Evolutionary conservation across 2,797 vertebrate genomes (phyloP).

Genomic region (Labeo calbasu): DNA sequence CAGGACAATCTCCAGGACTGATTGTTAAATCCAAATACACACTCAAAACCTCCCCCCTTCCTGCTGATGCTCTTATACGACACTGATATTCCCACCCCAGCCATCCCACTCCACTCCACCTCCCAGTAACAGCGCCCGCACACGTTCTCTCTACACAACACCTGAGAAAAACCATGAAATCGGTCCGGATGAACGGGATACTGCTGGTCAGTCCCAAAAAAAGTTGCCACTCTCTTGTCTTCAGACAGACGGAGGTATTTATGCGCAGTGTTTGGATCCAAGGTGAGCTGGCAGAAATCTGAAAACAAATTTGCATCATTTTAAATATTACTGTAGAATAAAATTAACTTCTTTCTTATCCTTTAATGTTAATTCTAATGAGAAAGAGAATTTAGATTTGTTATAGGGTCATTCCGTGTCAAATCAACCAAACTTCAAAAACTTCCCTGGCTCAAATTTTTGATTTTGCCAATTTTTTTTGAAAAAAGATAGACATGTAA

Average conservation of each 20-base stretch:
- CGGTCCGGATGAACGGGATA: conserved; percentile 5
- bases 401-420: too few relatives aligned
- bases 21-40: conserved; percentile 29
- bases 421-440: too few relatives aligned
- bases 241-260: not conserved
- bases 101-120: conserved; percentile 32
- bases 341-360: not conserved
- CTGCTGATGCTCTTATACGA: conserved; percentile 35
- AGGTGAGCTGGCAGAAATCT: not conserved
- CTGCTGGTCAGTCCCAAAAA: not conserved
- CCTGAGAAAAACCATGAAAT: conserved; percentile 33
- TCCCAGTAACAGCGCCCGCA: conserved; percentile 40
- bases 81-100: conserved; percentile 15
- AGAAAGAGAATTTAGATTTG: too few relatives aligned
- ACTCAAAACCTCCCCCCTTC: not conserved
- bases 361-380: too few relatives aligned
- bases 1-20: conserved; percentile 38
- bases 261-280: conserved; percentile 22
- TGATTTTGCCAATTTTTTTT: too few relatives aligned
- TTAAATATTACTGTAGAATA: not conserved
- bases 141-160: conserved; percentile 38
- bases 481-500: too few relatives aligned
- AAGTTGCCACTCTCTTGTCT: not conserved
- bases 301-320: not conserved
- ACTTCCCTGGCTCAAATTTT: too few relatives aligned